These are phyloP conservation scores for Pseudomyrmex dendroicus DNA, from an alignment of 1,140 invertebrate species.

Conservation along the genomic window DNA sequence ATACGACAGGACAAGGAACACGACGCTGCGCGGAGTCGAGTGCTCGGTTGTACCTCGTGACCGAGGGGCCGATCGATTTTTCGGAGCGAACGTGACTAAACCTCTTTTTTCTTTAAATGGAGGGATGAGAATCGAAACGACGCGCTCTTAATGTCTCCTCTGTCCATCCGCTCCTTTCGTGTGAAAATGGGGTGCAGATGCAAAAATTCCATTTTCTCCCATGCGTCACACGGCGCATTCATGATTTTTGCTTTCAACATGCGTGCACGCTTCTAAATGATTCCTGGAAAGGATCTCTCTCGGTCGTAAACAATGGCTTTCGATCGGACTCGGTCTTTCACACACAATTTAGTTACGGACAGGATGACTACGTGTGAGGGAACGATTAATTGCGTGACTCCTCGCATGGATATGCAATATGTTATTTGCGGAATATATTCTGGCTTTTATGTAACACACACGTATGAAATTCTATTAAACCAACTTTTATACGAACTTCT, in stretches of 20 bases:
- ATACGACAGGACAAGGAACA: slow-evolving; percentile 44
- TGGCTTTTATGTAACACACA: not conserved
- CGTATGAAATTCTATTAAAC: not conserved
- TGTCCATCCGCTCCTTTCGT: not conserved
- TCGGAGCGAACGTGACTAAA: slow-evolving; percentile 80
- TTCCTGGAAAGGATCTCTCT: slow-evolving; percentile 3
- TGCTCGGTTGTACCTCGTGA: slow-evolving; percentile 54
- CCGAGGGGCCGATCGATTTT: slow-evolving; percentile 78
- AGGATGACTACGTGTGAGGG: not conserved
- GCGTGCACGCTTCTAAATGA: slow-evolving; percentile 73
- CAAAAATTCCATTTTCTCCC: slow-evolving; percentile 80
- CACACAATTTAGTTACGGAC: not conserved
- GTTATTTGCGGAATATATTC: not conserved
- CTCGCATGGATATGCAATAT: not conserved
- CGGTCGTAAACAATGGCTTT: slow-evolving; percentile 45
- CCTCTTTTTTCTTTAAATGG: slow-evolving; percentile 72
- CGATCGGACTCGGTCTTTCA: slow-evolving; percentile 1
- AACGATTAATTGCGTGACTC: not conserved
- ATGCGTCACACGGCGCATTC: slow-evolving; percentile 70
- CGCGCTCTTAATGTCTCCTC: slow-evolving; percentile 73
- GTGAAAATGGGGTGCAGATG: slow-evolving; percentile 73
- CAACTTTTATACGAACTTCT: not conserved
- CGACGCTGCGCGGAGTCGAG: slow-evolving; percentile 41
- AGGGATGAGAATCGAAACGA: slow-evolving; percentile 75
- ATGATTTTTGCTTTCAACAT: slow-evolving; percentile 73